These are phyloP conservation scores for Bellardia pandia DNA, from an alignment of 2,888 invertebrate genomes.

Conservation along the genomic window DNA sequence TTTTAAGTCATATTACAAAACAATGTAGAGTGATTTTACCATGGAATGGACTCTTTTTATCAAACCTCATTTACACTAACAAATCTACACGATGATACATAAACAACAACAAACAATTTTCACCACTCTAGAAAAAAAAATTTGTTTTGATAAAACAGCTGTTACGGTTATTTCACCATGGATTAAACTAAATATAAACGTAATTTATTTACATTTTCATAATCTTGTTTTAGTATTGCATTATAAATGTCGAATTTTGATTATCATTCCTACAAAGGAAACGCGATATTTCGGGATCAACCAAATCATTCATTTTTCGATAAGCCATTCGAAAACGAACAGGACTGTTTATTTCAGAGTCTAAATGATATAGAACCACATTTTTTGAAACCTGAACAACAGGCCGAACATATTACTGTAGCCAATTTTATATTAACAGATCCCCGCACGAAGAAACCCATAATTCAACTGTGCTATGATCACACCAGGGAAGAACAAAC, in stretches of 20 bases:
- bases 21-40: too few species aligned
- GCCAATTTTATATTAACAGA: slow-evolving; percentile 70
- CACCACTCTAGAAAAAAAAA: too few species aligned
- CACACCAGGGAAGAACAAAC: slow-evolving; percentile 64
- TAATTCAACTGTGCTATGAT: slow-evolving; percentile 72
- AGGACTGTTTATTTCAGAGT: slow-evolving; percentile 76
- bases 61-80: too few species aligned
- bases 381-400: slow-evolving; percentile 70
- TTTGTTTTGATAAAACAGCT: too few species aligned
- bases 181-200: too few species aligned
- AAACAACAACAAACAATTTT: too few species aligned
- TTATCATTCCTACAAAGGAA: slow-evolving; percentile 31
- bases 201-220: not conserved
- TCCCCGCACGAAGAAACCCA: slow-evolving; percentile 78
- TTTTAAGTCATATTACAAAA: too few species aligned
- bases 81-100: too few species aligned
- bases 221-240: not conserved
- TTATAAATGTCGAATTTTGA: slow-evolving; percentile 5
- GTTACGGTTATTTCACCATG: too few species aligned
- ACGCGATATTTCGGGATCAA: slow-evolving; percentile 76
- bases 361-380: slow-evolving; percentile 78
- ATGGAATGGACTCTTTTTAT: too few species aligned
- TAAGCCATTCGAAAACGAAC: slow-evolving; percentile 77
- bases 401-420: slow-evolving; percentile 23
- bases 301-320: slow-evolving; percentile 79